phyloP scores from a whole-genome alignment of 1,140 invertebrate genomes.

The Drosophila carrolli region DNA sequence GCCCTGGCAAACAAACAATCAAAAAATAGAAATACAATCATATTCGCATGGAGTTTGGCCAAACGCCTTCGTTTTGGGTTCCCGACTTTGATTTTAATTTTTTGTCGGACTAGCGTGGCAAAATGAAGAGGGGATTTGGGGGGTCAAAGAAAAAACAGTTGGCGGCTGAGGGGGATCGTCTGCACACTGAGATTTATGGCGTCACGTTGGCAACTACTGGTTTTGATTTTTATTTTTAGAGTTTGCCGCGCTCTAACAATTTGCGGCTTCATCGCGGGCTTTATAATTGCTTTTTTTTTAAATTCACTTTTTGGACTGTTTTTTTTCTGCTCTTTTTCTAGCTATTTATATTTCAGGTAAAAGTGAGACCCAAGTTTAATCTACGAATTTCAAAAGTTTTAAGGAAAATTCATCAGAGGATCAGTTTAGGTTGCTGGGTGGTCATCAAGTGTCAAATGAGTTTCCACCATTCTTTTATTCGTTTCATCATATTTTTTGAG shows the following conservation, averaged over 20 bases:
- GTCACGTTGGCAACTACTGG: slow-evolving; percentile 65
- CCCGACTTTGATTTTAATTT: slow-evolving; percentile 40
- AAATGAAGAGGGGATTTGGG: slow-evolving; percentile 2
- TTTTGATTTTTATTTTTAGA: slow-evolving; percentile 59
- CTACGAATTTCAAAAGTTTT: slow-evolving; percentile 16
- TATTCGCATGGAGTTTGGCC: slow-evolving; percentile 40
- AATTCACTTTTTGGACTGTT: slow-evolving; percentile 38
- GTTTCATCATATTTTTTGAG: slow-evolving; percentile 44
- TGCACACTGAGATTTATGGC: slow-evolving; percentile 56
- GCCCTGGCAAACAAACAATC: slow-evolving; percentile 42
- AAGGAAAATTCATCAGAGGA: slow-evolving; percentile 26
- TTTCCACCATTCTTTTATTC: slow-evolving; percentile 16
- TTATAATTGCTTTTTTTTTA: slow-evolving; percentile 36
- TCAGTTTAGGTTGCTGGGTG: slow-evolving; percentile 35
- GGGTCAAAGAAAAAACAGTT: not conserved
- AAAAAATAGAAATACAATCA: slow-evolving; percentile 30
- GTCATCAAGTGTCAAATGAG: slow-evolving; percentile 49
- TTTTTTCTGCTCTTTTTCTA: slow-evolving; percentile 14
- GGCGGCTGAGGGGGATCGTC: slow-evolving; percentile 10
- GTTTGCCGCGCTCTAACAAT: slow-evolving; percentile 48
- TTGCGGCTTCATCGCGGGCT: slow-evolving; percentile 32
- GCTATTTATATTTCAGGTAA: slow-evolving; percentile 31
- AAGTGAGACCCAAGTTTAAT: slow-evolving; percentile 16
- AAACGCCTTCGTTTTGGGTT: slow-evolving; percentile 35
- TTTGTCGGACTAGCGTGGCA: slow-evolving; percentile 29